phyloP scores from a whole-genome alignment of 2,113 vertebrate genomes.

The Rafetus swinhoei region DNA sequence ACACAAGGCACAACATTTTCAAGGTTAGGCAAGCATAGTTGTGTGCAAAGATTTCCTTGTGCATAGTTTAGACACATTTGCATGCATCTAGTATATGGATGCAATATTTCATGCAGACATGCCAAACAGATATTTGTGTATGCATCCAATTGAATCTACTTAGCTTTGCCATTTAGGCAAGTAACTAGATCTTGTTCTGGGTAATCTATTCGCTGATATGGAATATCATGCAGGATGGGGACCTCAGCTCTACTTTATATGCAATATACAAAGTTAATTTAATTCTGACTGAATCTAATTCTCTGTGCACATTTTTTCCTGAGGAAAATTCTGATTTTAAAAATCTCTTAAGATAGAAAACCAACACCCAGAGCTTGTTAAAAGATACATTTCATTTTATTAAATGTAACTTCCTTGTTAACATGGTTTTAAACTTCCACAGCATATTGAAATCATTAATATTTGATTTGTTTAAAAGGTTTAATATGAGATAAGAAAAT shows the following conservation, averaged over 20 bases:
- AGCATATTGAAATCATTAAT: constrained; percentile 33
- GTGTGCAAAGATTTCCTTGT: background rate
- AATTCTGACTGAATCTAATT: background rate
- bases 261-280: background rate
- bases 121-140: background rate
- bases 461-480: constrained; percentile 75
- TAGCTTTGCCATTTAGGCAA: background rate
- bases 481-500: constrained; percentile 65
- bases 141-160: background rate
- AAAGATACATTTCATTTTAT: constrained; percentile 48
- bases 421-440: constrained; percentile 40
- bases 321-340: constrained; percentile 5
- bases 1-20: background rate
- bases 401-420: constrained; percentile 45
- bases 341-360: constrained; percentile 7
- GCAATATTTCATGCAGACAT: background rate
- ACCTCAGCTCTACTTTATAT: background rate
- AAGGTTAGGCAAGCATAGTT: background rate
- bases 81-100: background rate
- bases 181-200: background rate
- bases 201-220: background rate
- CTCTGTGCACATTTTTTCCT: background rate
- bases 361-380: constrained; percentile 43
- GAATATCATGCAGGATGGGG: background rate
- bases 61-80: background rate